Evolutionary conservation across 1,140 invertebrate species (phyloP).

Genomic region (Sweltsa coloradensis): DNA sequence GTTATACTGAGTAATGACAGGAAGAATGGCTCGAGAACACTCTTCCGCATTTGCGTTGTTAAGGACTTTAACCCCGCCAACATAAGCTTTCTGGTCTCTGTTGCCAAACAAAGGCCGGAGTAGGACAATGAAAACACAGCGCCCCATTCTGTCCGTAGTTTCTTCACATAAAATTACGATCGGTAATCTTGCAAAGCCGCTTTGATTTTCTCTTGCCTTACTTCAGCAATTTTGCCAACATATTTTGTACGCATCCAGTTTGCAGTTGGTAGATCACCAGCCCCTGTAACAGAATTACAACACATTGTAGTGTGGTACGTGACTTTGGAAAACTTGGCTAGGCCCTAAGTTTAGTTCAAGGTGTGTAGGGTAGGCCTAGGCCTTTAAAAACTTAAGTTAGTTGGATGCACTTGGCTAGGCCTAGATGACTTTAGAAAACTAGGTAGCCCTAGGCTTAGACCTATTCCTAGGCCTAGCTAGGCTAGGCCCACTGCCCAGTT

Average conservation of each 20-base stretch:
- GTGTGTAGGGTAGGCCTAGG: too few species aligned
- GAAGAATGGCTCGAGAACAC: conserved; percentile 1
- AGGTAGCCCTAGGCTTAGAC: too few species aligned
- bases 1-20: not conserved
- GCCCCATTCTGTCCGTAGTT: conserved; percentile 2
- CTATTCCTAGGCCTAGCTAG: too few species aligned
- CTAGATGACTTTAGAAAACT: too few species aligned
- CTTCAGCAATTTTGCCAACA: not conserved
- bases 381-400: too few species aligned
- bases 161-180: not conserved
- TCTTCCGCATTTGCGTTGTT: not conserved
- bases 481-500: too few species aligned
- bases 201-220: not conserved
- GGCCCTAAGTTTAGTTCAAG: too few species aligned
- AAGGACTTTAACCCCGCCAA: not conserved
- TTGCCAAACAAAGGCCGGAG: not conserved
- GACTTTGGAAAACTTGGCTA: too few species aligned
- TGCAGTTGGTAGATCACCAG: not conserved
- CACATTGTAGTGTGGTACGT: too few species aligned
- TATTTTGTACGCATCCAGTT: not conserved
- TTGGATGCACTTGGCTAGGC: too few species aligned
- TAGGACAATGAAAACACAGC: not conserved
- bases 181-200: too few species aligned
- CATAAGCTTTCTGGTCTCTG: not conserved
- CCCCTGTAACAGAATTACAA: not conserved